Evolutionary conservation across 2,797 vertebrate species (phyloP).

Genomic region (Crocodylus rhombifer): DNA sequence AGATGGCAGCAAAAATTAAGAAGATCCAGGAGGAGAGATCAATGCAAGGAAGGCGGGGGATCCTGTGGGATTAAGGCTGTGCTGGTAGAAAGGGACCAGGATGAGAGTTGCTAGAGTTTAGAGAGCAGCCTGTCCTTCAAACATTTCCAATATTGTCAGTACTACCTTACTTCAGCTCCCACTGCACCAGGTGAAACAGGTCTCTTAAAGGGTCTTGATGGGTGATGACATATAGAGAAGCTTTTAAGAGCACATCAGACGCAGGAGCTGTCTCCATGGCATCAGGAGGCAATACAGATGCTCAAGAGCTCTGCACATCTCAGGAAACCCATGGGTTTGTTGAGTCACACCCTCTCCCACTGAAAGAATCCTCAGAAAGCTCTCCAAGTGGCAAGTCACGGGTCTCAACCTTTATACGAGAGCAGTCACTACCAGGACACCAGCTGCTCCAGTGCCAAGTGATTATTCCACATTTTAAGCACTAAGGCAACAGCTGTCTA

Average conservation of each 20-base stretch:
- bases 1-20: neutral
- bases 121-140: neutral
- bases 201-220: neutral
- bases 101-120: neutral
- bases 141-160: neutral
- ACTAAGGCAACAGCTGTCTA: conserved; percentile 4
- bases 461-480: neutral
- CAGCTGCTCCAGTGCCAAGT: neutral
- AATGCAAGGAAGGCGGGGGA: too few species aligned
- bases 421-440: neutral
- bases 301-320: conserved; percentile 1
- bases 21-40: neutral
- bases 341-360: neutral
- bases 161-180: neutral
- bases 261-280: neutral
- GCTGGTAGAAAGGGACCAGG: neutral
- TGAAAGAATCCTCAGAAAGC: neutral
- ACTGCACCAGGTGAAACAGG: neutral
- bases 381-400: neutral
- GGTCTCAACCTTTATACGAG: neutral
- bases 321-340: neutral
- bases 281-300: neutral
- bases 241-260: neutral
- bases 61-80: neutral
- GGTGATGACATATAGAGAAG: neutral